Percentiles rank a stretch among this genome's conserved stretches.
Evolutionary conservation across 2,113 vertebrate genomes (phyloP).

Genomic region (Noctilio leporinus): DNA sequence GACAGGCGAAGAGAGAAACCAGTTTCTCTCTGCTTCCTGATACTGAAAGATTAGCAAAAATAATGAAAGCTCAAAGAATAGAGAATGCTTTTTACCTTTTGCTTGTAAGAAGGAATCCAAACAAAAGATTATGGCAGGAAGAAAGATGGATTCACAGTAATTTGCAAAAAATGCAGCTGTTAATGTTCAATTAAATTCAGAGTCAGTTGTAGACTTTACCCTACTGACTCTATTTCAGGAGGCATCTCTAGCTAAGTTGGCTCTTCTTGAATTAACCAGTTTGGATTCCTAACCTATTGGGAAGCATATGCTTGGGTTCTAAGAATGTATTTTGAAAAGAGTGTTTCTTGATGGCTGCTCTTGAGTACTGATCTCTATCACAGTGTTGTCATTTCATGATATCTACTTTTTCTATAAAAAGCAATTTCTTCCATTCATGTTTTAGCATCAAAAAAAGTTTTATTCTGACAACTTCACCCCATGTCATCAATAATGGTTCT

Average conservation of each 20-base stretch:
- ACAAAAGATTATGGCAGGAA: not conserved
- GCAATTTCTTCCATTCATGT: not conserved
- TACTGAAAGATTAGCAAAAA: not conserved
- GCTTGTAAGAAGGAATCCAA: not conserved
- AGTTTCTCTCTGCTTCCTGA: not conserved
- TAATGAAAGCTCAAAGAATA: not conserved
- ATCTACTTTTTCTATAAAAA: not conserved
- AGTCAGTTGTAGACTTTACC: not conserved
- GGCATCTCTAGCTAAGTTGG: not conserved
- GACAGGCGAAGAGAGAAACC: not conserved
- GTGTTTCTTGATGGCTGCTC: not conserved
- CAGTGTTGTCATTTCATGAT: not conserved
- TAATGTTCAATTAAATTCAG: not conserved
- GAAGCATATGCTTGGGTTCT: not conserved
- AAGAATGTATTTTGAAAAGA: not conserved
- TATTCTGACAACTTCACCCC: not conserved
- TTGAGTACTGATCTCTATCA: not conserved
- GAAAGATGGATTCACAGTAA: not conserved
- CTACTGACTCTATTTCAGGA: not conserved
- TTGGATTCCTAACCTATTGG: not conserved
- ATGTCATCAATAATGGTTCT: not conserved
- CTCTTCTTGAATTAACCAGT: not conserved
- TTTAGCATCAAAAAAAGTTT: not conserved
- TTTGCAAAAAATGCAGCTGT: not conserved
- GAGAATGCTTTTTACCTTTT: not conserved